These are phyloP conservation scores for Tiaroga cobitis DNA, from an alignment of 2,797 vertebrate species.

Conservation along the genomic window DNA sequence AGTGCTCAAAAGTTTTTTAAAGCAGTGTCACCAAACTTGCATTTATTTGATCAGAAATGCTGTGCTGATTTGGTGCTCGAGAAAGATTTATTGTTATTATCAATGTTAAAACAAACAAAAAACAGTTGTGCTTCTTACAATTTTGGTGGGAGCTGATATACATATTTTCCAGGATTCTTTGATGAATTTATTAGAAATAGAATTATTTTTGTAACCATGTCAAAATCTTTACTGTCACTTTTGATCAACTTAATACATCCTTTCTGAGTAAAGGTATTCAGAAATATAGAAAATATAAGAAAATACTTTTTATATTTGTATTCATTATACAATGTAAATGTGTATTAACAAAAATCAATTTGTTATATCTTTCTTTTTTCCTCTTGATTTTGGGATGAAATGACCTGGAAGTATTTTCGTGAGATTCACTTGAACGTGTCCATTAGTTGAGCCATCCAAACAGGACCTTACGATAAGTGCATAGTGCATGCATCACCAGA, in stretches of 20 bases:
- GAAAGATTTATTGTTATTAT: not conserved
- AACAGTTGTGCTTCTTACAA: not conserved
- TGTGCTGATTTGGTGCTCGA: not conserved
- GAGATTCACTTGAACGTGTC: not conserved
- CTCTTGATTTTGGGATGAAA: not conserved
- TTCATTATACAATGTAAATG: no score
- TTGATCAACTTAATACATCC: not conserved
- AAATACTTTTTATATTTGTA: not conserved
- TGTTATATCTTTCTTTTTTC: no score
- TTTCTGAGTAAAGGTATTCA: not conserved
- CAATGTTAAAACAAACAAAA: not conserved
- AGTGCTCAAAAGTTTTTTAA: not conserved
- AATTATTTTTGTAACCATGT: not conserved
- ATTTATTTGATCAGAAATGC: not conserved
- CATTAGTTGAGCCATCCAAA: conserved; percentile 36
- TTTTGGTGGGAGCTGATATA: not conserved
- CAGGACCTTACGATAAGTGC: conserved; percentile 30
- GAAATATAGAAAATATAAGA: not conserved
- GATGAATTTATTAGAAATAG: not conserved
- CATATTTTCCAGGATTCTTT: not conserved
- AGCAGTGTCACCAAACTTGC: not conserved
- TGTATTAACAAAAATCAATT: not conserved
- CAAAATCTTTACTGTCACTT: not conserved
- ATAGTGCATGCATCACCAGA: conserved; percentile 56
- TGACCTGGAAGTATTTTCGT: conserved; percentile 9